Percentiles rank a stretch among this genome's conserved stretches.
Evolutionary conservation across 2,888 invertebrate genomes (phyloP).

Genomic region (Exephanes ischioxanthus): DNA sequence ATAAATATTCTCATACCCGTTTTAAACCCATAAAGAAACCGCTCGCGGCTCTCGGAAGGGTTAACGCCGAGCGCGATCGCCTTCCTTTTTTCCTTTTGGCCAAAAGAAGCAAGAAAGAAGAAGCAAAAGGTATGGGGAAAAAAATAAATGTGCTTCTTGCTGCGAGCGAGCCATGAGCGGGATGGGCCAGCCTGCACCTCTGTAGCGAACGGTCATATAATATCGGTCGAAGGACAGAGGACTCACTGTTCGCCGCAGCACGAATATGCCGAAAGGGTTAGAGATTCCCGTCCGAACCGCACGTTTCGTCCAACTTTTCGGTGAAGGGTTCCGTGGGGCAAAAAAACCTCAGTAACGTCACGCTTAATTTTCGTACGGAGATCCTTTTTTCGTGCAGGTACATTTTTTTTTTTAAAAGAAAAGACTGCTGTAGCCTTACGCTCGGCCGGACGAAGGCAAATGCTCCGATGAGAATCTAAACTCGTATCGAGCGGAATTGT

Average conservation of each 20-base stretch:
- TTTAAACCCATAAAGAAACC: constrained; percentile 83
- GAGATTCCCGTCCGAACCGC: constrained; percentile 48
- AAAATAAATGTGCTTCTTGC: constrained; percentile 66
- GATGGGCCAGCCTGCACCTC: constrained; percentile 68
- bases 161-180: constrained; percentile 65
- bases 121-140: constrained; percentile 39
- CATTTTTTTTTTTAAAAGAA: constrained; percentile 40
- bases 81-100: constrained; percentile 66
- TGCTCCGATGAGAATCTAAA: background rate
- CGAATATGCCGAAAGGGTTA: constrained; percentile 75
- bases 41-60: constrained; percentile 82
- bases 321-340: constrained; percentile 46
- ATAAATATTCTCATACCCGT: constrained; percentile 82
- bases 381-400: constrained; percentile 56
- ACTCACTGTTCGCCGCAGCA: constrained; percentile 75
- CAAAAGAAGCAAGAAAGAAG: constrained; percentile 52
- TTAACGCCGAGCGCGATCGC: constrained; percentile 75
- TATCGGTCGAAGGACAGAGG: constrained; percentile 76
- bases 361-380: constrained; percentile 55
- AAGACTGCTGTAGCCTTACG: background rate
- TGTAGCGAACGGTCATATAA: constrained; percentile 68
- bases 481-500: background rate
- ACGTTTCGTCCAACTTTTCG: constrained; percentile 59
- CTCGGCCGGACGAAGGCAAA: background rate
- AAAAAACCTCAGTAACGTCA: constrained; percentile 67